Conservation (phyloP, 2,113 vertebrate species). For the Progne subis region DNA sequence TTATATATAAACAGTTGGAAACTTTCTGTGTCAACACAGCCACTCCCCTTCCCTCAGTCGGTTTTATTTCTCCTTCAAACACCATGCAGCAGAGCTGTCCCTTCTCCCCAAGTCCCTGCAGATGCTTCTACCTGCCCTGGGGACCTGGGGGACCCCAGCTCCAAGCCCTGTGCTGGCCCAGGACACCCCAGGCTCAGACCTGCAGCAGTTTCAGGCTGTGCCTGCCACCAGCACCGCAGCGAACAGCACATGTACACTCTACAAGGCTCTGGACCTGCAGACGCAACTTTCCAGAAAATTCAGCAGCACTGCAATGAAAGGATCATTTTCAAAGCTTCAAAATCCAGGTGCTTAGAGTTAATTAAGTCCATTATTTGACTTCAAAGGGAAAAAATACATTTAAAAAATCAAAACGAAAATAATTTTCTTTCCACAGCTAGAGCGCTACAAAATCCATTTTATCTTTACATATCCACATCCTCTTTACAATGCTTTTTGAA, state of each 20-base stretch:
- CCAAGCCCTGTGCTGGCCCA: background rate
- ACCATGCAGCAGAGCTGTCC: background rate
- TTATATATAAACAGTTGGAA: slow-evolving; percentile 38
- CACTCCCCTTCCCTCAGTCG: background rate
- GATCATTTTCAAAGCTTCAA: slow-evolving; percentile 30
- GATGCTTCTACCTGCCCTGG: accelerated
- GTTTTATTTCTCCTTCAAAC: background rate
- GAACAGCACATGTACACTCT: accelerated
- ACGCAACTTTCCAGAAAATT: slow-evolving; percentile 26
- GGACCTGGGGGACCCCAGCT: background rate
- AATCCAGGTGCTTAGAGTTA: slow-evolving; percentile 53
- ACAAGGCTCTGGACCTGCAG: background rate
- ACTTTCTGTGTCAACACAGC: slow-evolving; percentile 29
- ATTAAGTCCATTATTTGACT: slow-evolving; percentile 63
- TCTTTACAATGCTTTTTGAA: slow-evolving; percentile 48
- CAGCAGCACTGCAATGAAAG: slow-evolving; percentile 4
- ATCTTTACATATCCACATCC: slow-evolving; percentile 46
- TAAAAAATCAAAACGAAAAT: slow-evolving; percentile 32
- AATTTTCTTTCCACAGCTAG: slow-evolving; percentile 31
- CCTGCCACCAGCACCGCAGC: background rate
- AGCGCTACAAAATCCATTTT: slow-evolving; percentile 49
- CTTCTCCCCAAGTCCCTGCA: background rate
- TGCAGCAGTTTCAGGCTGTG: background rate
- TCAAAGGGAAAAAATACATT: slow-evolving; percentile 48
- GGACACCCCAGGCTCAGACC: background rate